Conservation (phyloP, 2,113 vertebrate genomes). For the Brachyistius frenatus region DNA sequence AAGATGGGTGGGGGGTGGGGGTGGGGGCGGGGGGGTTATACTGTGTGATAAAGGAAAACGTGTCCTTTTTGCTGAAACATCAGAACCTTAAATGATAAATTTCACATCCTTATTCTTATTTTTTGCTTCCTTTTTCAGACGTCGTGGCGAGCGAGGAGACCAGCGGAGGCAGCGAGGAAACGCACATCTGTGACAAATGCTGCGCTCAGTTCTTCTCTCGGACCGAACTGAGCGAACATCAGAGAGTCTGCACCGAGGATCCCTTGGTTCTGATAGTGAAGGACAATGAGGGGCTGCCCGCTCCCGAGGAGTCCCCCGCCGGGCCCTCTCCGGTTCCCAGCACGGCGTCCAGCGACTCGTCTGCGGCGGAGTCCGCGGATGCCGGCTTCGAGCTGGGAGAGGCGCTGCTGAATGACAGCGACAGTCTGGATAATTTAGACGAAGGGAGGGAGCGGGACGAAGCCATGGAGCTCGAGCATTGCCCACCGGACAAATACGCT, state of each 20-base stretch:
- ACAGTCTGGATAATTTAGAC: constrained; percentile 82
- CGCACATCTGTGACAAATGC: constrained; percentile 91
- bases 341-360: constrained; percentile 84
- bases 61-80: constrained; percentile 32
- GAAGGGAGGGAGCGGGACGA: constrained; percentile 85
- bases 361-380: constrained; percentile 87
- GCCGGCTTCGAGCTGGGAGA: constrained; percentile 74
- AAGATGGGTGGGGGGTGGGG: too few relatives aligned
- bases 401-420: constrained; percentile 75
- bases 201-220: constrained; percentile 95
- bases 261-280: constrained; percentile 90
- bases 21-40: constrained; percentile 59
- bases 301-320: constrained; percentile 80
- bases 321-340: constrained; percentile 86
- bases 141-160: constrained; percentile 84
- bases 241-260: constrained; percentile 89
- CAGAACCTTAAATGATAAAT: constrained; percentile 42
- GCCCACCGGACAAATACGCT: constrained; percentile 76
- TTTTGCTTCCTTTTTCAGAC: constrained; percentile 75
- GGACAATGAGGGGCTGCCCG: constrained; percentile 84
- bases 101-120: constrained; percentile 10
- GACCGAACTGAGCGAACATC: constrained; percentile 91
- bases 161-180: constrained; percentile 88
- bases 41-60: constrained; percentile 3
- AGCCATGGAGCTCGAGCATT: constrained; percentile 89